Base-by-base conservation (phyloP, 1,140 invertebrate species). In the Aphidius gifuensis region DNA sequence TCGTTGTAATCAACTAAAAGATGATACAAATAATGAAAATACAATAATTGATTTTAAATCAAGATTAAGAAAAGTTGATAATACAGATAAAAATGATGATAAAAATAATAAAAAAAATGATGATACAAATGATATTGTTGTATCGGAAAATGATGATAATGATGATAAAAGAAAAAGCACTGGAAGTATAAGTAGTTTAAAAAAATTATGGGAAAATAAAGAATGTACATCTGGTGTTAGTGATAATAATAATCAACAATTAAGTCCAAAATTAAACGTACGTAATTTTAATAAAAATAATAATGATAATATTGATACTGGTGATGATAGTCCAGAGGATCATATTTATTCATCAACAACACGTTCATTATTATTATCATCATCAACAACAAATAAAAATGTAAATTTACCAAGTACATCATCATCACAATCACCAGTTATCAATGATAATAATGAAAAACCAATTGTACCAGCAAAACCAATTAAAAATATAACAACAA, bases 81-180 rank as follows among this genome's bases (percentile, higher is more conserved):
- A 82, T 23, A 76, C 72, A 11, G 76, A 83, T 74, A 70, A 82
- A 64, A 60, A 84, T 6, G 81, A 83, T 44, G 56, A 74, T 64
- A 64, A 68, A 56, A 73, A 53, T 21, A 71, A 73, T 23, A 73
- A 74, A 61, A 64, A 9, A 49, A 65, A 58, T 53, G 47, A 47
- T 6, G 39, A 47, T 0, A 71, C 64, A 60, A 68, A 75, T 8
- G 69, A 77, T 56, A 32, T 32, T 32, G 4, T 32, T 32, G 79
- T 83, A 45, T 78, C 79, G 2, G 73, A 77, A 8, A 83, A 82
- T 4, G 88, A 89, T n/a, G 88, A 90, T 61, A 83, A 80, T 4
- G 90, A 92, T 61, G 92, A 93, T 70, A 96, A 96, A 75, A 82
- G 93, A n/a, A 88, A 91, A 55, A 95, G 92, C 74, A 94, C 92